Base-by-base conservation (phyloP, 2,888 invertebrate species). In the Maniola hyperantus region DNA sequence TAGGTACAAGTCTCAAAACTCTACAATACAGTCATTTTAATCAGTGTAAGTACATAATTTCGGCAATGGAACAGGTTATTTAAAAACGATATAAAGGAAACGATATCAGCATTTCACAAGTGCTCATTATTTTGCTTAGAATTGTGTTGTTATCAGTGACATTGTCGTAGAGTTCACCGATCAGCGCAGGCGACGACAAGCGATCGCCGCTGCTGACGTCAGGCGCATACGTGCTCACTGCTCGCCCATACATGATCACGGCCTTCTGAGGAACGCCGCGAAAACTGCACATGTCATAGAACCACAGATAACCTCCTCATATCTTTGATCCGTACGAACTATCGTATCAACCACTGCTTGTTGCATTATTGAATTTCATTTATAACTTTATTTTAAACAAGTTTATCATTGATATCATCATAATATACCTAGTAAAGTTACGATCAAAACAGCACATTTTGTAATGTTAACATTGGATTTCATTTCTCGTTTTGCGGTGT, bases 141-240 rank as follows among this genome's bases (percentile, higher is more conserved):
- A 80, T 81, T 83, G 82, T 34, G 15, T 54, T 8, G 78, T 85
- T 87, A 89, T 89, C 89, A 83, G 82, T 79, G 81, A 80, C 83
- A 84, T 83, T 86, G 88, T 83, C 85, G 82, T 83, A 79, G 81
- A 85, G 88, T 87, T 85, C 85, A 87, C 83, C 79, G 79, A 69
- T 81, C 81, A 82, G 65, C 57, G 70, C 68, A 68, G 69, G 72
- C 69, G 71, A 71, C 73, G 77, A 72, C 71, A 75, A 76, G 77
- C 82, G 80, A 81, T 79, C 80, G 80, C 77, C 65, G 71, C 71
- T 87, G 71, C 71, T 87, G 88, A 91, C 89, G 89, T 91, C 89
- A 90, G 79, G 69, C 73, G 76, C 77, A 79, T 87, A 85, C 79
- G 75, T 81, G 79, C 74, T 81, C 83, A 20, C 46, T 81, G 79